Evolutionary conservation across 1,140 invertebrate species (phyloP).

Genomic region (Myzus persicae): DNA sequence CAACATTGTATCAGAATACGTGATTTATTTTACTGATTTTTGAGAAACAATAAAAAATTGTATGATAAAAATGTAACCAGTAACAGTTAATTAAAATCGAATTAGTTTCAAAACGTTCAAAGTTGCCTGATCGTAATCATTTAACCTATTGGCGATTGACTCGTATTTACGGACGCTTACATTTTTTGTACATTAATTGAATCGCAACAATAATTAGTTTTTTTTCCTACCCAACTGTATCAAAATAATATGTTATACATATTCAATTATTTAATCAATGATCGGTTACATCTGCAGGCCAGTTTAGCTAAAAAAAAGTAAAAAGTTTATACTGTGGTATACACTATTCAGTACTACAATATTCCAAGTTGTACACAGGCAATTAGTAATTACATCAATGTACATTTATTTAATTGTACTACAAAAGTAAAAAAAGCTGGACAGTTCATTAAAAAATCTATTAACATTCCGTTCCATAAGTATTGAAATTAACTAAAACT

Average conservation of each 20-base stretch:
- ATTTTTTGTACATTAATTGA: background rate
- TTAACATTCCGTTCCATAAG: background rate
- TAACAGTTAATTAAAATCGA: too few species aligned
- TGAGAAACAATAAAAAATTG: too few species aligned
- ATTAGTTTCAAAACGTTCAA: too few species aligned
- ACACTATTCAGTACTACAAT: background rate
- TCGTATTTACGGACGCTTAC: background rate
- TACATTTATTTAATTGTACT: background rate
- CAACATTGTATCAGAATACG: too few species aligned
- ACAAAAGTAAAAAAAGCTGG: background rate
- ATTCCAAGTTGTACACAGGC: background rate
- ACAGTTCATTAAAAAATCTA: background rate
- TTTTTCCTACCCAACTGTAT: background rate
- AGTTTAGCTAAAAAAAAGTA: background rate
- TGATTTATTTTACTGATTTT: too few species aligned
- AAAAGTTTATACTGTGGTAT: background rate
- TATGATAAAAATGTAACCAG: too few species aligned
- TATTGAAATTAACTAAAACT: background rate
- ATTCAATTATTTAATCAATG: background rate
- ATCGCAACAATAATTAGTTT: background rate
- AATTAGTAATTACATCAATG: background rate
- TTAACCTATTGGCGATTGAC: too few species aligned
- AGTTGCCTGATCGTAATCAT: too few species aligned
- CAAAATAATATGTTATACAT: background rate
- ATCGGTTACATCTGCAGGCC: background rate